phyloP scores from a whole-genome alignment of 1,140 invertebrate genomes.

The Adelges cooleyi region DNA sequence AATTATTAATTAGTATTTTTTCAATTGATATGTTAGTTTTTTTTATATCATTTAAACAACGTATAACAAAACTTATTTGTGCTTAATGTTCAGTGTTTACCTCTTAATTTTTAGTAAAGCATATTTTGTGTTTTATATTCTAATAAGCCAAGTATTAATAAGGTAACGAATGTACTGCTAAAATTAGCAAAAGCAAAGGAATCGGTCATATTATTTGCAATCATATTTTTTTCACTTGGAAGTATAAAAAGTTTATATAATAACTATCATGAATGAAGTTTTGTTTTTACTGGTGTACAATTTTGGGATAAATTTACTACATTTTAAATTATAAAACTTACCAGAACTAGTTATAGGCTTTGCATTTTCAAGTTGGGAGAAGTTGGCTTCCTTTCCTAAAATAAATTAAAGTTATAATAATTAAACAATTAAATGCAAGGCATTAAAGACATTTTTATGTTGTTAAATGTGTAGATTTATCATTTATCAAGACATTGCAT shows the following conservation, averaged over 20 bases:
- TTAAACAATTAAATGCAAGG: too few relatives aligned
- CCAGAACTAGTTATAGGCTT: conserved; percentile 18
- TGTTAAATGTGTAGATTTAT: too few relatives aligned
- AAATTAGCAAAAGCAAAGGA: conserved; percentile 14
- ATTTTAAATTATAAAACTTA: neutral
- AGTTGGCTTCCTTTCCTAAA: conserved; percentile 11
- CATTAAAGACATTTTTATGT: too few relatives aligned
- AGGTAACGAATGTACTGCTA: neutral
- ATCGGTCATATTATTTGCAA: neutral
- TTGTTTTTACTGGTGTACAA: neutral
- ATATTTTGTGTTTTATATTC: neutral
- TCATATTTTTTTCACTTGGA: neutral
- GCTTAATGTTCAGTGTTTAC: neutral
- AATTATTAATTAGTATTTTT: too few relatives aligned
- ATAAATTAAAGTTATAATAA: too few relatives aligned
- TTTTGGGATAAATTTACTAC: neutral
- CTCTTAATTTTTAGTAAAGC: conserved; percentile 1
- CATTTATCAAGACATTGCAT: too few relatives aligned
- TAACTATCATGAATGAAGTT: neutral
- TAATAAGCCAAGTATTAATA: neutral
- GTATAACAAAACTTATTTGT: conserved; percentile 18
- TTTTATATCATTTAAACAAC: neutral
- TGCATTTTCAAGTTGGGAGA: neutral
- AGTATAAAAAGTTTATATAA: neutral
- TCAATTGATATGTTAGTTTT: neutral